These are phyloP conservation scores for Microcebus jonahi DNA, from an alignment of 2,113 vertebrate genomes.

Conservation along the genomic window DNA sequence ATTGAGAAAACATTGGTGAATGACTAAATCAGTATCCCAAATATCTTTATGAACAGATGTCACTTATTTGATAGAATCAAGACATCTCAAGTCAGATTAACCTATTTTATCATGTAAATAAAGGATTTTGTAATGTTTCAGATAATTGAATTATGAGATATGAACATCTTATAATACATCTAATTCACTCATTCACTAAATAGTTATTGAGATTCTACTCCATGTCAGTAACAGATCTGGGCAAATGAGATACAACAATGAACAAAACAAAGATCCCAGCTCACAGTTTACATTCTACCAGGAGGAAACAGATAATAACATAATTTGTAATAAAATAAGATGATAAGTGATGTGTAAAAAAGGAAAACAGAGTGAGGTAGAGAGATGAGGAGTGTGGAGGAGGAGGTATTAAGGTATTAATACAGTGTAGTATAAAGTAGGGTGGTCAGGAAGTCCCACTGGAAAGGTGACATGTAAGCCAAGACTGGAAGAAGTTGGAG, in stretches of 20 bases:
- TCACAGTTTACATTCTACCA: background rate
- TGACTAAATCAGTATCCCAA: background rate
- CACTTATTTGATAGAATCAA: constrained; percentile 12
- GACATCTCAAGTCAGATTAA: background rate
- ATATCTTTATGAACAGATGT: background rate
- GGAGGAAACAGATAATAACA: background rate
- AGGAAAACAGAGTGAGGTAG: background rate
- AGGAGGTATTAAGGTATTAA: background rate
- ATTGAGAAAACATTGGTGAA: background rate
- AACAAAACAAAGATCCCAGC: background rate
- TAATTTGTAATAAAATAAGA: background rate
- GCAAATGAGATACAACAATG: background rate
- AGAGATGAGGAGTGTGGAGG: background rate
- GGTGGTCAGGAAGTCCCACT: background rate
- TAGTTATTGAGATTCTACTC: background rate
- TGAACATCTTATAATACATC: background rate
- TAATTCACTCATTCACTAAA: background rate
- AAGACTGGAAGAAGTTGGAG: background rate
- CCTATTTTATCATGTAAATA: background rate
- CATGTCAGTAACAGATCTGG: background rate
- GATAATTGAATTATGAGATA: background rate
- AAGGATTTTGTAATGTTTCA: background rate
- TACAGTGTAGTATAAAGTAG: background rate
- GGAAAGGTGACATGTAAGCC: background rate
- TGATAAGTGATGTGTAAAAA: background rate